Conservation (phyloP, 2,888 invertebrate genomes). For the Merodon equestris region DNA sequence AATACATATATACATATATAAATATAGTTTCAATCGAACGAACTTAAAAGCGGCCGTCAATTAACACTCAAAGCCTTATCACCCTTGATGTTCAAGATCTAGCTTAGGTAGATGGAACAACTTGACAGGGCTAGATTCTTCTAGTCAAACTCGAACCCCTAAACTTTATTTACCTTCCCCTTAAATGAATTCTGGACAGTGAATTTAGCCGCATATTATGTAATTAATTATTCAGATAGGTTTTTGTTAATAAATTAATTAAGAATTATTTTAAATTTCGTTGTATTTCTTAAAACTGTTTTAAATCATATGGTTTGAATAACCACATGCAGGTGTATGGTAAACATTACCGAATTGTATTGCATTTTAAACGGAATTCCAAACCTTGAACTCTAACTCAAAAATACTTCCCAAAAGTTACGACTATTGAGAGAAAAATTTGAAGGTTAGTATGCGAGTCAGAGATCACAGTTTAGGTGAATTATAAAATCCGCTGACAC, state of each 20-base stretch:
- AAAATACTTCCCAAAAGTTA: no score
- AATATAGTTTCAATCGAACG: conserved; percentile 11
- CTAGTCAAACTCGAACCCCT: conserved; percentile 74
- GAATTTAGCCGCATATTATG: conserved; percentile 42
- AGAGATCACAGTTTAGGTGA: no score
- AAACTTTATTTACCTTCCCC: conserved; percentile 31
- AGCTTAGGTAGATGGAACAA: conserved; percentile 75
- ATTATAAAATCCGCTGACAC: no score
- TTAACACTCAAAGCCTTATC: conserved; percentile 53
- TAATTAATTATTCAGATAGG: conserved; percentile 67
- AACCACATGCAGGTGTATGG: no score
- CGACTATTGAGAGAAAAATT: no score
- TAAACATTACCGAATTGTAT: no score
- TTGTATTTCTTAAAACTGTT: conserved; percentile 20
- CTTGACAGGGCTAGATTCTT: conserved; percentile 78
- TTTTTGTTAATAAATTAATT: conserved; percentile 66
- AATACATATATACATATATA: conserved; percentile 56
- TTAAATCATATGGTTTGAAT: no score
- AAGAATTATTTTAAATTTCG: conserved; percentile 61
- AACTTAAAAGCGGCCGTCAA: background rate
- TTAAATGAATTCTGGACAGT: conserved; percentile 45
- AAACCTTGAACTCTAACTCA: no score
- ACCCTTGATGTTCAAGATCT: conserved; percentile 70
- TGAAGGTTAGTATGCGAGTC: no score
- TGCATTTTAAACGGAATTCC: no score